Base-by-base conservation (phyloP, 2,113 vertebrate species). In the Lamprologus callipterus region DNA sequence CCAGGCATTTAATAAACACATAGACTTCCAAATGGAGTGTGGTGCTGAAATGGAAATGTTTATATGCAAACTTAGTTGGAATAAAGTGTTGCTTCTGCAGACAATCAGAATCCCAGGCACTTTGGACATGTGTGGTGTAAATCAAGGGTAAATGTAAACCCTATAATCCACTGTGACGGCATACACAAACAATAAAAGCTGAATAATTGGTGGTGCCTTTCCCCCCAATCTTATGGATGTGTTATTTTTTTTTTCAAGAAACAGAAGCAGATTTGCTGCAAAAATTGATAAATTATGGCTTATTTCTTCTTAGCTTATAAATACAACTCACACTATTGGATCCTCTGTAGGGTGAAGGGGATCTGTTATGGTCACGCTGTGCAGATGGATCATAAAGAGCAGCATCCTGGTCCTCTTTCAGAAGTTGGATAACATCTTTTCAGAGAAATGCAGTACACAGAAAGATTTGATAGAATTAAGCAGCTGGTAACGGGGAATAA, bases 271-370 rank as follows among this genome's bases (percentile, higher is more conserved):
- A 84, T 87, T 70, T 49, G 6, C 6, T 14, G n/a, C 63, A 73
- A 9, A 49, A 85, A 4, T 5, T 23, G 11, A 7, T 68, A 68
- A 8, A 40, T 5, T 7, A 4, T 80, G 11, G 60, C 26, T 80
- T 4, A 55, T 19, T 60, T 21, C 3, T 21, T 54, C 23, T 42
- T 19, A 82, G 87, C 55, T 86, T 63, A 81, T 55, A 80, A 65
- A 63, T 55, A 53, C n/a, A 78, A 87, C 93, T 95, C 53, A 95
- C 90, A 82, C 87, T 93, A 11, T 88, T 47, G 6, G 85, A 86
- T 79, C 49, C 88, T 88, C 78, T 84, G 28, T 82, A 60, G 8
- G 90, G 88, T 35, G 89, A 95, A 82, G 79, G 33, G 5, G 84
- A 87, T 84, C 70, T 68, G 68, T 92, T 83, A 75, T 3, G 63